These are phyloP conservation scores for Peromyscus nudipes DNA, from an alignment of 2,797 vertebrate genomes.

Conservation along the genomic window DNA sequence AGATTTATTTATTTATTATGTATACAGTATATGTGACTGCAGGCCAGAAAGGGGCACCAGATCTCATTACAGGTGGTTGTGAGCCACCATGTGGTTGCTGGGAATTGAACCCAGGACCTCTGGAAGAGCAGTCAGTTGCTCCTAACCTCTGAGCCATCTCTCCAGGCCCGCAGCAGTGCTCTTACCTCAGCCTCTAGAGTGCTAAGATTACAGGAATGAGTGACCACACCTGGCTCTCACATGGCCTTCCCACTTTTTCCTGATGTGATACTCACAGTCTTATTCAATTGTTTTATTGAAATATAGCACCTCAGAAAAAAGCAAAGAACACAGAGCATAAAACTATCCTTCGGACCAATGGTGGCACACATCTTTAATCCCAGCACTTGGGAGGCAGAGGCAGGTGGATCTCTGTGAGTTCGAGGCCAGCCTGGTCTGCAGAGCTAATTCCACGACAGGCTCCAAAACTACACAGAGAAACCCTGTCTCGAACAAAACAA, in stretches of 20 bases:
- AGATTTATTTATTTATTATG: too few species aligned
- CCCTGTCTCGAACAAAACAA: background rate
- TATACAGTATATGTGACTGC: too few species aligned
- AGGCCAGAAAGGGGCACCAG: too few species aligned
- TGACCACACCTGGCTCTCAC: background rate
- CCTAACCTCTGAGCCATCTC: too few species aligned
- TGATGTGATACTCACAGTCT: background rate
- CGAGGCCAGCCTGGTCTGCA: background rate
- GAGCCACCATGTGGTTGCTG: too few species aligned
- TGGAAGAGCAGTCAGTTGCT: too few species aligned
- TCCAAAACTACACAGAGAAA: background rate
- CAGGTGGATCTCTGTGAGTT: background rate
- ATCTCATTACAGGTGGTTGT: too few species aligned
- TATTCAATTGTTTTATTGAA: background rate
- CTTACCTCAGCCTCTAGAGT: background rate
- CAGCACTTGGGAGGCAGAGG: background rate
- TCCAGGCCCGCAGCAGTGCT: too few species aligned
- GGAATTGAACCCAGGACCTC: too few species aligned
- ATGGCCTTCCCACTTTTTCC: background rate
- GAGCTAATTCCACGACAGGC: background rate
- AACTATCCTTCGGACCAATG: background rate
- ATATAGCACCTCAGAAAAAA: slow-evolving; percentile 8
- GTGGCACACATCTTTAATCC: background rate
- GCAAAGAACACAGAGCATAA: background rate
- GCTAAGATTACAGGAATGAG: background rate